Percentiles rank a stretch among this genome's conserved stretches.
phyloP scores from a whole-genome alignment of 2,797 vertebrate species.

The Chaetodon trifasciatus region DNA sequence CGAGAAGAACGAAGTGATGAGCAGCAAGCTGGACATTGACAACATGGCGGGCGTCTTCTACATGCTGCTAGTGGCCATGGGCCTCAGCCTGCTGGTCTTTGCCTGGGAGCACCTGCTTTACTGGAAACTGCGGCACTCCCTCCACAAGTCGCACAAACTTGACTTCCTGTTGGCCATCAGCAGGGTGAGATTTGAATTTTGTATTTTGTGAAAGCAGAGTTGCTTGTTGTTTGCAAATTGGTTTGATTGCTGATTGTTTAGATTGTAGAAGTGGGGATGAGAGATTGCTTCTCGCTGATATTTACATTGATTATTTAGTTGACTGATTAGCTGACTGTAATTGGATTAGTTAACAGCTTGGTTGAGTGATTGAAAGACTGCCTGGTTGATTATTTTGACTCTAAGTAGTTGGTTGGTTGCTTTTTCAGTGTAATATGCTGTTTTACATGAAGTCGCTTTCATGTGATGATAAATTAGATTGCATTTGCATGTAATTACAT shows the following conservation, averaged over 20 bases:
- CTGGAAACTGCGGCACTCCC: conserved; percentile 94
- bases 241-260: conserved; percentile 39
- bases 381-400: conserved; percentile 40
- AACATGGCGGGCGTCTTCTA: conserved; percentile 99
- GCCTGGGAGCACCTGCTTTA: conserved; percentile 98
- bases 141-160: conserved; percentile 90
- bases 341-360: conserved; percentile 46
- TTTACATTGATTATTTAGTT: conserved; percentile 38
- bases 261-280: conserved; percentile 20
- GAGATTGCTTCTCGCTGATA: conserved; percentile 33
- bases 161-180: conserved; percentile 96
- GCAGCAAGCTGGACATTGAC: conserved; percentile 98
- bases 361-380: conserved; percentile 43
- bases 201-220: background rate
- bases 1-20: conserved; percentile 99
- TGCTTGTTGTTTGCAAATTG: conserved; percentile 38
- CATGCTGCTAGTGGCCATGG: conserved; percentile 99
- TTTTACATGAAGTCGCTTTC: conserved; percentile 50
- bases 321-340: conserved; percentile 49
- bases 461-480: conserved; percentile 41
- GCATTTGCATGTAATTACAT: conserved; percentile 60
- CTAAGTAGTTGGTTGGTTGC: conserved; percentile 15
- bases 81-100: conserved; percentile 96
- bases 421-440: conserved; percentile 43
- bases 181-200: conserved; percentile 86